Percentiles rank a stretch among this genome's conserved stretches.
Evolutionary conservation across 2,888 invertebrate species (phyloP).

Genomic region (Harpalus rufipes): DNA sequence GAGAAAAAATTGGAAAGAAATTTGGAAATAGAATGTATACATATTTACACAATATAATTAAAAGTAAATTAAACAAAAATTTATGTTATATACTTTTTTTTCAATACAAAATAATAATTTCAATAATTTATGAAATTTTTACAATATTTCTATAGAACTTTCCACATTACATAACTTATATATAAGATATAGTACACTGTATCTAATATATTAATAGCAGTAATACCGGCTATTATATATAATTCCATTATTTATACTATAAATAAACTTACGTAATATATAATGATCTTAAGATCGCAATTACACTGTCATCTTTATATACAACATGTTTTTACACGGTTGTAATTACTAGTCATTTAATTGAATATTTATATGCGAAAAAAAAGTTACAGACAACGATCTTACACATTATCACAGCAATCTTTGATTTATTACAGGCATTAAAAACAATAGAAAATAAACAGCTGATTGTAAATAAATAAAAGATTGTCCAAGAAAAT

Average conservation of each 20-base stretch:
- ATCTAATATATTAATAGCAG: slow-evolving; percentile 1
- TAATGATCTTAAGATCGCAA: slow-evolving; percentile 32
- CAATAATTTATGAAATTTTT: background rate
- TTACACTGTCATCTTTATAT: slow-evolving; percentile 31
- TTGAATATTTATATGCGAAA: slow-evolving; percentile 23
- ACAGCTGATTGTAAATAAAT: background rate
- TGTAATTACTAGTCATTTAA: slow-evolving; percentile 8
- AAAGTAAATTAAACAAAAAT: too few relatives aligned
- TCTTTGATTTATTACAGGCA: background rate
- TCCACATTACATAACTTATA: background rate
- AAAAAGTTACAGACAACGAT: background rate
- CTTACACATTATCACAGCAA: background rate
- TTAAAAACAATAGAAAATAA: background rate
- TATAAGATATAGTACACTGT: background rate
- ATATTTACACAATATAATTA: too few relatives aligned
- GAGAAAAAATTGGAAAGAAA: too few relatives aligned
- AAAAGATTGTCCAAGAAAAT: background rate
- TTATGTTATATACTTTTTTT: background rate
- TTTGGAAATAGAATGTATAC: too few relatives aligned
- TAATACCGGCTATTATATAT: slow-evolving; percentile 2
- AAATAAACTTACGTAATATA: slow-evolving; percentile 22
- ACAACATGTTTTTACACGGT: slow-evolving; percentile 15
- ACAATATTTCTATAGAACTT: background rate
- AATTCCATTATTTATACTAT: slow-evolving; percentile 26
- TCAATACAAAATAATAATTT: background rate